Base-by-base conservation (phyloP, 2,797 vertebrate genomes). In the Poeciliopsis turneri region DNA sequence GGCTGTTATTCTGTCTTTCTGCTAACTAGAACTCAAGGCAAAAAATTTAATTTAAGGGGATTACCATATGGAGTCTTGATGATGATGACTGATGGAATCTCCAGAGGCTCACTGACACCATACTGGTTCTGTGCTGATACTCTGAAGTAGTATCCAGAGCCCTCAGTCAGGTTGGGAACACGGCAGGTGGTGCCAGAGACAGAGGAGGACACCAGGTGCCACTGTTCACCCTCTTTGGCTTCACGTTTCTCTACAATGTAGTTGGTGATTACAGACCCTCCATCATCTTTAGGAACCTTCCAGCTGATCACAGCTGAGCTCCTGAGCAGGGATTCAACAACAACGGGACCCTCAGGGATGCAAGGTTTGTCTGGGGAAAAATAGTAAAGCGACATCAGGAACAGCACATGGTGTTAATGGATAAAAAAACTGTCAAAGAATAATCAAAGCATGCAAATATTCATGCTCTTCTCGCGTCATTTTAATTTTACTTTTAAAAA, bases 111-210 rank as follows among this genome's bases (percentile, higher is more conserved):
- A 76, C 98, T 99, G 92, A 98, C 97, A 78, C 98, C 98, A 0
- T 97, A 98, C 43, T 96, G 97, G 89, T 99, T 99, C 92, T 99
- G 98, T 84, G 98, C 98, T 74, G 96, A 98, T 83, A 99, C 98
- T 85, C 98, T 96, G 96, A 99, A 99, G 94, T 99, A 99, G 90
- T 99, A 99, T 59, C 97, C 98, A 55, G 97, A 96, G n/a, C 93
- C 98, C 94, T 99, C 98, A 23, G 84, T 96, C 75, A 99, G 95
- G 89, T 99, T 98, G 92, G 96, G 95, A 82, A 99, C 94, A 84
- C 98, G 97, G 74, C 98, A 99, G 61, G 94, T 97, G 82, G 96
- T 99, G 91, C 98, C 96, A 64, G 97, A 96, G 90, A 99, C 94
- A 75, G 97, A 96, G 70, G 98, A 99, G 85, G 98, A 99, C 81